These are phyloP conservation scores for Ceyx cyanopectus DNA, from an alignment of 2,113 vertebrate genomes.

Conservation along the genomic window DNA sequence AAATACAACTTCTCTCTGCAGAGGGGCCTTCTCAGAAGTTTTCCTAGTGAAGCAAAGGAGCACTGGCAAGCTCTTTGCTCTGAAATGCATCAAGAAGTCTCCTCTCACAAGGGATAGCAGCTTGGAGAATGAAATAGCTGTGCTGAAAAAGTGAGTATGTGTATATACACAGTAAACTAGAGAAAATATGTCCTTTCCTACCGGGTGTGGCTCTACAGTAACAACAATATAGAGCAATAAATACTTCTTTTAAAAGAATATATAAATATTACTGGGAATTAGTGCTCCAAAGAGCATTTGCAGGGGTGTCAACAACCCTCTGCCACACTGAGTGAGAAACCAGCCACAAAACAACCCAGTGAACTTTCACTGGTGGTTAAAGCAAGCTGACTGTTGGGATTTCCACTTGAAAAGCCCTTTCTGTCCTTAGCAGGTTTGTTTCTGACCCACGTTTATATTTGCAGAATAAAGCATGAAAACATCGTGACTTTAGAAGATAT, in stretches of 20 bases:
- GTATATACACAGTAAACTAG: rapidly evolving
- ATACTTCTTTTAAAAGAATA: background rate
- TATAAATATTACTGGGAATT: background rate
- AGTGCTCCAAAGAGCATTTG: background rate
- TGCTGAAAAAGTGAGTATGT: conserved; percentile 89
- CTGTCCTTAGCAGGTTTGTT: background rate
- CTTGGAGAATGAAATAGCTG: conserved; percentile 93
- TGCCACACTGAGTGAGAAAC: rapidly evolving
- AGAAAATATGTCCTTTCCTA: background rate
- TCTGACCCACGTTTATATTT: conserved; percentile 2
- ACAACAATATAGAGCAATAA: background rate
- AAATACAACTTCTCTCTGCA: conserved; percentile 42
- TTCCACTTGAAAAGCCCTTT: background rate
- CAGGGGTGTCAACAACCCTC: rapidly evolving
- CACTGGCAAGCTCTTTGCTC: conserved; percentile 88
- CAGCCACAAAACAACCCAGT: background rate
- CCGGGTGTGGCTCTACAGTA: background rate
- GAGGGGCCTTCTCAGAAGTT: conserved; percentile 94
- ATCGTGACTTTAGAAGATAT: conserved; percentile 94
- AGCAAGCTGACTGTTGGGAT: background rate
- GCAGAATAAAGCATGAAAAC: conserved; percentile 95
- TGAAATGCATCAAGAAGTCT: conserved; percentile 96
- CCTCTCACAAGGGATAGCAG: conserved; percentile 85
- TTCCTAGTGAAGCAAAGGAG: conserved; percentile 90
- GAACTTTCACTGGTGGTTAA: background rate